A percentile compares a stretch with the other conserved stretches of the same genome.
These are phyloP conservation scores for Euwallacea fornicatus DNA, from an alignment of 1,140 invertebrate genomes.

Conservation along the genomic window DNA sequence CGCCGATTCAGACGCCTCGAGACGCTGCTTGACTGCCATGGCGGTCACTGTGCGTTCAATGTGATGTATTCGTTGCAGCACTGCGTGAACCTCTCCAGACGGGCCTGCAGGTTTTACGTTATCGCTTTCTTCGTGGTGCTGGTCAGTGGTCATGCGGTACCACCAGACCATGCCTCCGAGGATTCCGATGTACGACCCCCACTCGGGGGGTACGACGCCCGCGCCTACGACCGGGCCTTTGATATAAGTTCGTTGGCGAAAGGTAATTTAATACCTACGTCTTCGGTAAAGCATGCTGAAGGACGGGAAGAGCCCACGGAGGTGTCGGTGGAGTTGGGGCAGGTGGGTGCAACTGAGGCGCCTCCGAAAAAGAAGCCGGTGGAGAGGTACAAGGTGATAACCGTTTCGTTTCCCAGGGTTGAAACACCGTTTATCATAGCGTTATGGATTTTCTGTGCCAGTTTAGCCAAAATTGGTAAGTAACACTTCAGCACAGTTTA, in stretches of 20 bases:
- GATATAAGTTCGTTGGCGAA: slow-evolving; percentile 39
- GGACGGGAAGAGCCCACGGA: slow-evolving; percentile 36
- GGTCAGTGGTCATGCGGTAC: slow-evolving; percentile 36
- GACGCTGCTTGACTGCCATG: slow-evolving; percentile 50
- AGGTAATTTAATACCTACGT: slow-evolving; percentile 35
- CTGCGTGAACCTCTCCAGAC: slow-evolving; percentile 59
- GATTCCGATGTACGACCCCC: slow-evolving; percentile 35
- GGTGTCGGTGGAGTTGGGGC: slow-evolving; percentile 18
- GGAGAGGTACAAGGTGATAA: slow-evolving; percentile 71
- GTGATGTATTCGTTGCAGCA: slow-evolving; percentile 60
- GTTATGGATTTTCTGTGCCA: slow-evolving; percentile 92
- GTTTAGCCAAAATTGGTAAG: slow-evolving; percentile 93
- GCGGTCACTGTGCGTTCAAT: slow-evolving; percentile 50
- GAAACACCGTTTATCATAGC: slow-evolving; percentile 92
- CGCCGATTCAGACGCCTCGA: slow-evolving; percentile 48
- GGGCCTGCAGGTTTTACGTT: slow-evolving; percentile 57
- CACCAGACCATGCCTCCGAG: slow-evolving; percentile 45
- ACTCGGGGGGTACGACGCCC: slow-evolving; percentile 33
- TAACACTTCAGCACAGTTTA: slow-evolving; percentile 32
- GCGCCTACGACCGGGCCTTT: slow-evolving; percentile 33
- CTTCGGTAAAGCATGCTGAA: slow-evolving; percentile 8
- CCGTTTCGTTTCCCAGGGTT: slow-evolving; percentile 83
- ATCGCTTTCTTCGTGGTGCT: slow-evolving; percentile 44
- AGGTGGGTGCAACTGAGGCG: slow-evolving; percentile 2
- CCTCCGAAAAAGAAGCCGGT: slow-evolving; percentile 42